Evolutionary conservation across 1,140 invertebrate species (phyloP), one percentile per base, ranked within the genome.

Genomic region (Pygmarrhopalites habei): DNA sequence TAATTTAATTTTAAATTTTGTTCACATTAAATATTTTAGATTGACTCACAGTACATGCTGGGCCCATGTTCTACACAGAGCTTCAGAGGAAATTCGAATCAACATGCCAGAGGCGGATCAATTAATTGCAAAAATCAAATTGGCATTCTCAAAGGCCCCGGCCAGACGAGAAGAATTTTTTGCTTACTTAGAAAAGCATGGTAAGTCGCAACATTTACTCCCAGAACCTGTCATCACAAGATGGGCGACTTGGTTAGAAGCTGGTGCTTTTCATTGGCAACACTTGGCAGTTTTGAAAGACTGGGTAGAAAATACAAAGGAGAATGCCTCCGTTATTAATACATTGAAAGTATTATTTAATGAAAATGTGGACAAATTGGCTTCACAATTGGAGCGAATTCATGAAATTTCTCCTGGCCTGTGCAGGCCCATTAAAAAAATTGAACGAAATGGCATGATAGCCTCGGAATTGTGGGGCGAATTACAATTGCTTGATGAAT

Each of bases 191-290:
- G 21, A 62, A 43, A 14, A 10, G 26, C 2, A 53, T 14, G 60
- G 60, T 23, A 41, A 53, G 56, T 62, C 72, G 47, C 14, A 72
- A 49, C 60, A 70, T 28, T 66, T 77, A 35, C 73, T 73, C 53
- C 75, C 74, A 53, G 60, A 74, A 66, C 75, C 73, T 66, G 71
- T 75, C 29, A 19, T 76, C 41, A 77, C 74, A 46, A 67, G 75
- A 29, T 77, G 74, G 74, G 72, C 73, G 56, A 77, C 75, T 17
- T 77, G 74, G 76, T 58, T 76, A 28, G 59, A 73, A 62, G 72
- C 74, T 61, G 73, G 60, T 64, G 29, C 69, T 41, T 76, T 67
- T 71, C 76, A 74, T 57, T 57, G 53, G 61, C 61, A 73, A 32
- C 26, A 75, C 72, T 73, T 72, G 59, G 63, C 65, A 23, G 55